phyloP scores from a whole-genome alignment of 2,888 invertebrate genomes.

The Drosophila mettleri region DNA sequence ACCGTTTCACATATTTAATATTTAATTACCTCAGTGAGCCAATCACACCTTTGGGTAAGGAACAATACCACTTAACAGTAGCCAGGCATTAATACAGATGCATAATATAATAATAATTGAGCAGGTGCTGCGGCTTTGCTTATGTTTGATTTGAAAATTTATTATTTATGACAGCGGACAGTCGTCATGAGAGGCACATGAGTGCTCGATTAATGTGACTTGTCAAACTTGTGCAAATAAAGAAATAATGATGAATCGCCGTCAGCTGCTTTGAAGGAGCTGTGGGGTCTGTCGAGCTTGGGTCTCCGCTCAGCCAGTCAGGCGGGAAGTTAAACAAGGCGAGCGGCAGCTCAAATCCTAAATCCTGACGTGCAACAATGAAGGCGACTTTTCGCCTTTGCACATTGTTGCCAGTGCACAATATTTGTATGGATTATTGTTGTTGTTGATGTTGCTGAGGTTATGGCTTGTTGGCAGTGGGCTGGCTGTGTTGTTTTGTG shows the following conservation, averaged over 20 bases:
- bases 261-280: slow-evolving; percentile 7
- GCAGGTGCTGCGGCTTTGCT: slow-evolving; percentile 17
- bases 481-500: slow-evolving; percentile 22
- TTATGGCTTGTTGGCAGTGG: slow-evolving; percentile 1
- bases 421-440: slow-evolving; percentile 31
- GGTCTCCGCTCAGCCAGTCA: slow-evolving; percentile 32
- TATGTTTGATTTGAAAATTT: slow-evolving; percentile 77
- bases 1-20: slow-evolving; percentile 27
- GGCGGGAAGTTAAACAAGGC: slow-evolving; percentile 51
- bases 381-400: slow-evolving; percentile 32
- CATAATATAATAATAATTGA: slow-evolving; percentile 23
- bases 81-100: slow-evolving; percentile 54
- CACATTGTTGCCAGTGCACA: slow-evolving; percentile 50
- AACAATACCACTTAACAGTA: slow-evolving; percentile 40
- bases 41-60: slow-evolving; percentile 22
- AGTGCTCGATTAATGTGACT: slow-evolving; percentile 49
- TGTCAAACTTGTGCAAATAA: slow-evolving; percentile 66
- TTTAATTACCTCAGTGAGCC: slow-evolving; percentile 25
- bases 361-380: slow-evolving; percentile 65
- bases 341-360: slow-evolving; percentile 55
- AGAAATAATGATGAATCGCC: slow-evolving; percentile 72
- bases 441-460: slow-evolving; percentile 8
- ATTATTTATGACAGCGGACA: slow-evolving; percentile 68
- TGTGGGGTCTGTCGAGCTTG: slow-evolving; percentile 7
- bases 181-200: slow-evolving; percentile 37